Percentiles rank a stretch among this genome's conserved stretches.
Conservation (phyloP, 1,140 invertebrate species). For the Hycleus cichorii region DNA sequence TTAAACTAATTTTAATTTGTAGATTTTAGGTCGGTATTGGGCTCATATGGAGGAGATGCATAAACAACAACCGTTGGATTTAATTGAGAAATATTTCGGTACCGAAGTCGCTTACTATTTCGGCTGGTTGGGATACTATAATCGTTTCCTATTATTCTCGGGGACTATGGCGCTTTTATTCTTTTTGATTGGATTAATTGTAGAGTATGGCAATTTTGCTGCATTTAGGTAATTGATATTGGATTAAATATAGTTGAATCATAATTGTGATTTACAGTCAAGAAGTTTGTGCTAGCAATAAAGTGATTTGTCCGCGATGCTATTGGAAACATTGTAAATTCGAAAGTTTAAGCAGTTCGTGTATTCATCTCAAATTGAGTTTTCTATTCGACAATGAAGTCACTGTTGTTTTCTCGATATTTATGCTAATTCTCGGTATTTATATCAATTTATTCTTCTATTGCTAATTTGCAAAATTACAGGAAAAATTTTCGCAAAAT, state of each 20-base stretch:
- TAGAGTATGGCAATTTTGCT: neutral
- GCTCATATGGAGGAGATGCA: conserved; percentile 47
- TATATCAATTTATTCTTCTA: conserved; percentile 6
- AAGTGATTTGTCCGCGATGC: conserved; percentile 19
- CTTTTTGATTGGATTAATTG: neutral
- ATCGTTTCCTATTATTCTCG: neutral
- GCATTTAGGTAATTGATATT: too few species aligned
- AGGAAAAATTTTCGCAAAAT: conserved; percentile 77
- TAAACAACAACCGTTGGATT: conserved; percentile 27
- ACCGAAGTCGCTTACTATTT: conserved; percentile 37
- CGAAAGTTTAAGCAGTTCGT: conserved; percentile 8
- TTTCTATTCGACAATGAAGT: conserved; percentile 91
- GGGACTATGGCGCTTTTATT: neutral
- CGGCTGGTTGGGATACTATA: conserved; percentile 46
- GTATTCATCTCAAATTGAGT: conserved; percentile 55
- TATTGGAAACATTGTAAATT: conserved; percentile 9
- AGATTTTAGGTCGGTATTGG: conserved; percentile 25
- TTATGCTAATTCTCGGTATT: conserved; percentile 93
- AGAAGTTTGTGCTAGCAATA: conserved; percentile 16
- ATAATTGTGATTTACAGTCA: conserved; percentile 7
- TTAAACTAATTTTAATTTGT: neutral
- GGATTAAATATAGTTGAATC: too few species aligned
- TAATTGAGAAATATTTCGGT: conserved; percentile 35
- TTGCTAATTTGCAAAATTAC: conserved; percentile 14
- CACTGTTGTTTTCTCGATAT: conserved; percentile 86